A percentile compares a stretch with the other conserved stretches of the same genome.
Evolutionary conservation across 2,888 invertebrate genomes (phyloP).

Genomic region (Oligia latruncula): DNA sequence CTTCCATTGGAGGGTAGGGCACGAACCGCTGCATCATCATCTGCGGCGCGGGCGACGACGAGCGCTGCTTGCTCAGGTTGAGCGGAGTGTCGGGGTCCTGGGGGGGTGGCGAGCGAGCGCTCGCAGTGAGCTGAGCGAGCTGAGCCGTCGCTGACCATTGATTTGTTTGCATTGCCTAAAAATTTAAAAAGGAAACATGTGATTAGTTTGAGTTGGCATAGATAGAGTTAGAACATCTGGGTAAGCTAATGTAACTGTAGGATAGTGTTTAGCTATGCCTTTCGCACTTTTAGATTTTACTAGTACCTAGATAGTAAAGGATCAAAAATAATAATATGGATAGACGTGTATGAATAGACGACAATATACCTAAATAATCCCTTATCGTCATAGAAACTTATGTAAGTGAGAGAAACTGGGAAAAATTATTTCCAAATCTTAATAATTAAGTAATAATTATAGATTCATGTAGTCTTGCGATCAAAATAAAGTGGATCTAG

Average conservation of each 20-base stretch:
- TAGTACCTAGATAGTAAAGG: background rate
- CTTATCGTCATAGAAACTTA: background rate
- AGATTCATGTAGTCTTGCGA: background rate
- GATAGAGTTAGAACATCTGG: background rate
- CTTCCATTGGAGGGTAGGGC: slow-evolving; percentile 87
- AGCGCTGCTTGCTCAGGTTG: slow-evolving; percentile 96
- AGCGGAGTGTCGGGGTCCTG: slow-evolving; percentile 95
- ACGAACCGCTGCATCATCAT: slow-evolving; percentile 90
- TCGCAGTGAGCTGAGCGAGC: slow-evolving; percentile 92
- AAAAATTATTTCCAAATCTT: background rate
- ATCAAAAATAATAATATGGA: background rate
- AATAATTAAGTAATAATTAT: slow-evolving; percentile 17
- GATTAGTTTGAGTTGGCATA: background rate
- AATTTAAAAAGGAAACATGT: slow-evolving; percentile 17
- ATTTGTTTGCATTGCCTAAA: slow-evolving; percentile 89
- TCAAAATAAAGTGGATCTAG: background rate
- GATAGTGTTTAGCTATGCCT: background rate
- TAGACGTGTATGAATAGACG: background rate
- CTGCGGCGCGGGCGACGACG: slow-evolving; percentile 89
- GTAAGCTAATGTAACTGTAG: background rate
- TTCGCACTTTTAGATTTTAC: background rate
- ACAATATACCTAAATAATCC: background rate
- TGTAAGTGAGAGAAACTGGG: background rate
- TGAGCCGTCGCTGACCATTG: slow-evolving; percentile 93
- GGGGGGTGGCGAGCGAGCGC: slow-evolving; percentile 90